These are phyloP conservation scores for Notothenia coriiceps DNA, from an alignment of 2,113 vertebrate genomes.

Conservation along the genomic window DNA sequence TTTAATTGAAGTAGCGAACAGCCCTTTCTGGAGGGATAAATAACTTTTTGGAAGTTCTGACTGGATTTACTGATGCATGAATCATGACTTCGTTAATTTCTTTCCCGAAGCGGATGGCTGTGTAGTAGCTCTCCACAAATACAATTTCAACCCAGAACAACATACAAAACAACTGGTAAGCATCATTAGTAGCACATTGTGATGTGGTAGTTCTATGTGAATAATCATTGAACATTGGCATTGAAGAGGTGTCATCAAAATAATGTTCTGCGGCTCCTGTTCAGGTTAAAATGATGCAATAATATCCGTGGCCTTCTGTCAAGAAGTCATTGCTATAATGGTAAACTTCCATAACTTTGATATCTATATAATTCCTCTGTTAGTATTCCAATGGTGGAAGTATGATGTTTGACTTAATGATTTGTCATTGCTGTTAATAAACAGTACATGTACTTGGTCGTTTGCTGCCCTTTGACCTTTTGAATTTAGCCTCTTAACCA, in stretches of 20 bases:
- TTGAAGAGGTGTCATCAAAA: neutral
- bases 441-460: neutral
- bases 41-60: conserved; percentile 11
- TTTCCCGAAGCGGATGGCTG: conserved; percentile 50
- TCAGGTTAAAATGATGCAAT: conserved; percentile 4
- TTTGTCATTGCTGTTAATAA: neutral
- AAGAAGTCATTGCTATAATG: neutral
- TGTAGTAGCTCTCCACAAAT: conserved; percentile 53
- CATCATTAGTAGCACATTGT: neutral
- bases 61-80: conserved; percentile 67
- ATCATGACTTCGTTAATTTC: conserved; percentile 62
- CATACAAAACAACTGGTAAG: conserved; percentile 64
- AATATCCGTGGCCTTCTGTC: neutral
- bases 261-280: neutral
- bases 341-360: neutral
- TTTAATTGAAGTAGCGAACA: conserved; percentile 28
- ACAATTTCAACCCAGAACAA: conserved; percentile 39
- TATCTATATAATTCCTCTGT: neutral
- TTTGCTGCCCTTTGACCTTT: neutral
- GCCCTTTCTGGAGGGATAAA: neutral
- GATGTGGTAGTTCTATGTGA: conserved; percentile 16
- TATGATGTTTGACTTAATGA: neutral
- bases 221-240: neutral
- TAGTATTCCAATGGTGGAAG: neutral
- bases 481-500: neutral